Conservation (phyloP, 2,113 vertebrate genomes). For the Rhinolophus sinicus region DNA sequence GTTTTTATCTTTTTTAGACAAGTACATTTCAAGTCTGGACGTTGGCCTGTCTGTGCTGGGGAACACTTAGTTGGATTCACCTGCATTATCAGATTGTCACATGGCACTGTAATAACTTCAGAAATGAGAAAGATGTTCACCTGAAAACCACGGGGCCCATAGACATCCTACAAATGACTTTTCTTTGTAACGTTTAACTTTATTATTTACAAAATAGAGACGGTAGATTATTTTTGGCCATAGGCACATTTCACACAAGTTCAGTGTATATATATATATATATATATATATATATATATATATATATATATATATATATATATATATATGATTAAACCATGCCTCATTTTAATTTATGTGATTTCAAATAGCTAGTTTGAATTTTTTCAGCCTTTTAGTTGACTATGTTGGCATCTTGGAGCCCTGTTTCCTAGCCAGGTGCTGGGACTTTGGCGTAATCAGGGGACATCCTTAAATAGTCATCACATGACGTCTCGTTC, state of each 20-base stretch:
- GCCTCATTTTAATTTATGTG: conserved; percentile 13
- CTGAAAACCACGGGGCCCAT: not conserved
- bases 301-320: no score
- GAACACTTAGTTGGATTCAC: not conserved
- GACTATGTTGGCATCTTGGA: not conserved
- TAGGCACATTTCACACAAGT: no score
- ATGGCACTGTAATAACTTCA: not conserved
- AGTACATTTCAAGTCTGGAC: not conserved
- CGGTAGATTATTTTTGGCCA: not conserved
- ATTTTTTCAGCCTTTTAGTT: conserved; percentile 33
- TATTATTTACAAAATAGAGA: conserved; percentile 29
- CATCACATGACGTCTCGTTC: not conserved
- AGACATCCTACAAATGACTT: not conserved
- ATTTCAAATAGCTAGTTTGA: not conserved
- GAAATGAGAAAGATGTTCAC: not conserved
- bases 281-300: no score
- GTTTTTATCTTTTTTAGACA: not conserved
- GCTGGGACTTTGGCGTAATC: not conserved
- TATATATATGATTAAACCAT: not conserved
- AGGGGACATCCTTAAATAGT: not conserved
- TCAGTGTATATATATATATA: no score
- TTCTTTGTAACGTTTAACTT: conserved; percentile 7
- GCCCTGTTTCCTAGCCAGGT: not conserved
- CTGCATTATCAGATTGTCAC: not conserved
- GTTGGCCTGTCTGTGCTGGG: not conserved